phyloP scores from a whole-genome alignment of 2,797 vertebrate genomes.

The Notoglanidium macrostoma region DNA sequence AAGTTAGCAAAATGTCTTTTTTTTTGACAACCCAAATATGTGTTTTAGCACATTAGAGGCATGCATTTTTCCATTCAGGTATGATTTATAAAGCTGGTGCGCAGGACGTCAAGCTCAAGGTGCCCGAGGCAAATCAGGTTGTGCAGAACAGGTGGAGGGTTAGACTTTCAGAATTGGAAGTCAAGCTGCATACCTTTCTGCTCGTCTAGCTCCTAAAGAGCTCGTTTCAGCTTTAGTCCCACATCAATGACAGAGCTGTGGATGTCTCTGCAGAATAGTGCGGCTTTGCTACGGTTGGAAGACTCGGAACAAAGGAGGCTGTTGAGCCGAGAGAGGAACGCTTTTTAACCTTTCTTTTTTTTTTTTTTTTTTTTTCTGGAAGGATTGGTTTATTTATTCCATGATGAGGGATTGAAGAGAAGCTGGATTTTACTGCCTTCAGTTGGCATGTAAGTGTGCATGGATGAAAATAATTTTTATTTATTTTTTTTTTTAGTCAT shows the following conservation, averaged over 20 bases:
- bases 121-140: conserved; percentile 19
- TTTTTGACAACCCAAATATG: background rate
- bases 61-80: background rate
- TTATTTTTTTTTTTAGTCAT: background rate
- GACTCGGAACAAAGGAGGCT: conserved; percentile 11
- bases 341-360: conserved; percentile 8
- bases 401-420: conserved; percentile 8
- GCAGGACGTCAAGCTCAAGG: background rate
- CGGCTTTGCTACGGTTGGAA: conserved; percentile 17
- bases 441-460: background rate
- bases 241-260: conserved; percentile 19
- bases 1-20: background rate
- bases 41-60: background rate
- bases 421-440: conserved; percentile 41
- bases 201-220: conserved; percentile 14
- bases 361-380: background rate
- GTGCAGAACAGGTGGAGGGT: conserved; percentile 3
- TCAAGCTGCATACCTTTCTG: conserved; percentile 11
- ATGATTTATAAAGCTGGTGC: background rate
- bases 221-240: conserved; percentile 22
- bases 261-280: conserved; percentile 21
- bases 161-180: conserved; percentile 17
- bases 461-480: background rate
- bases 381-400: conserved; percentile 51
- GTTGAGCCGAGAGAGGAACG: background rate